Percentiles rank a stretch among this genome's conserved stretches.
Conservation (phyloP, 2,888 invertebrate genomes). For the Cephus nigrinus region DNA sequence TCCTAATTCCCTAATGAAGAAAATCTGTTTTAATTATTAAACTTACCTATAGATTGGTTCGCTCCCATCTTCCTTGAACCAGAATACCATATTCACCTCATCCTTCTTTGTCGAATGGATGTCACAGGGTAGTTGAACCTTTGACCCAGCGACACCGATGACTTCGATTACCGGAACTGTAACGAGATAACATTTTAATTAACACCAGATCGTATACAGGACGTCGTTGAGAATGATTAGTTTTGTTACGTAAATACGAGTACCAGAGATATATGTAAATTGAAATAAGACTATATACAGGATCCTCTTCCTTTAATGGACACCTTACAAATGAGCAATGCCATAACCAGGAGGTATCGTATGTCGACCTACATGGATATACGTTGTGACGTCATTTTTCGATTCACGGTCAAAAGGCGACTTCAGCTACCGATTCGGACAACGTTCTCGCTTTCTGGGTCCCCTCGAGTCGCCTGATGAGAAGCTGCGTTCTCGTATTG, state of each 20-base stretch:
- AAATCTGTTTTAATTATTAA: conserved; percentile 9
- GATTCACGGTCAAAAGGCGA: too few species aligned
- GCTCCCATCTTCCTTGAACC: conserved; percentile 87
- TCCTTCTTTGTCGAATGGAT: conserved; percentile 84
- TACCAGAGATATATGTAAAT: neutral
- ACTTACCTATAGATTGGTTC: conserved; percentile 87
- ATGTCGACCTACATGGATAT: neutral
- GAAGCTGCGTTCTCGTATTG: too few species aligned
- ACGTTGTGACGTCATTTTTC: too few species aligned
- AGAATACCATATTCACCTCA: conserved; percentile 87
- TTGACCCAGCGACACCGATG: conserved; percentile 84
- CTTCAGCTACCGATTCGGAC: too few species aligned
- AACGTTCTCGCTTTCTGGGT: too few species aligned
- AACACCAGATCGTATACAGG: neutral
- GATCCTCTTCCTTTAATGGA: neutral
- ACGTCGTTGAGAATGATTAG: neutral
- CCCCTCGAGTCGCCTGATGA: too few species aligned
- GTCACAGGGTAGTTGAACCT: conserved; percentile 87
- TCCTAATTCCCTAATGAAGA: neutral
- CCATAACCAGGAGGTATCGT: neutral
- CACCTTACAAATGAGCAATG: neutral
- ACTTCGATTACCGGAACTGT: conserved; percentile 85
- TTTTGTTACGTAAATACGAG: neutral
- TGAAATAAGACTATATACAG: neutral
- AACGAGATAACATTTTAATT: conserved; percentile 47